Base-by-base conservation (phyloP, 2,888 invertebrate genomes). In the Argyresthia goedartella region DNA sequence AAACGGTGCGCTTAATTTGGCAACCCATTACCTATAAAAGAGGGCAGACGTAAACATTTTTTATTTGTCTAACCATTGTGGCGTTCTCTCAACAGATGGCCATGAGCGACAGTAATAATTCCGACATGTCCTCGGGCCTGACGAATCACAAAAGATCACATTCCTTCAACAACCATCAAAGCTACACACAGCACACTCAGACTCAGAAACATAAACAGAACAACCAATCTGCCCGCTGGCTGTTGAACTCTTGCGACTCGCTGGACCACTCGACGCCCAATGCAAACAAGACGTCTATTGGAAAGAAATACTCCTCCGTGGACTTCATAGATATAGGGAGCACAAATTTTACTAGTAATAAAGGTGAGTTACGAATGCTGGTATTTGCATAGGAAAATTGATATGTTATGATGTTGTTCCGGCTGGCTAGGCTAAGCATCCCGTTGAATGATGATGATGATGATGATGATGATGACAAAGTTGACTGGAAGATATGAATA, bases 161-260 rank as follows among this genome's bases (percentile, higher is more conserved):
- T 65, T 91, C 91, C 72, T 89, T 91, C 87, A 91, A 91, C 80
- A 90, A 91, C 76, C 90, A 90, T 77, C 89, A 90, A 84, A 90
- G 90, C 74, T 90, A 90, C 84, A 89, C 89, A 69, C 90, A 90
- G 72, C 89, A 89, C 71, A 69, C 81, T 61, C 89, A 88, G 81
- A 81, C 82, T 67, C 89, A 85, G 73, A 87, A 87, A 81, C 88
- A 78, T 74, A 89, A 89, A 82, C 89, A 89, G 80, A 88, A 89
- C 80, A 88, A 88, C 81, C 89, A 88, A 73, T 87, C 87, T 16
- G 81, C 78, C 54, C 80, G 79, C 58, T 86, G 87, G 85, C 76
- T 87, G 55, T 70, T 85, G 58, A 84, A 85, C 61, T 87, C 87
- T 33, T 87, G 80, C 64, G 87, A 87, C 65, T 85, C 87, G 48